phyloP scores from a whole-genome alignment of 2,888 invertebrate species.

The Sericinus montela region DNA sequence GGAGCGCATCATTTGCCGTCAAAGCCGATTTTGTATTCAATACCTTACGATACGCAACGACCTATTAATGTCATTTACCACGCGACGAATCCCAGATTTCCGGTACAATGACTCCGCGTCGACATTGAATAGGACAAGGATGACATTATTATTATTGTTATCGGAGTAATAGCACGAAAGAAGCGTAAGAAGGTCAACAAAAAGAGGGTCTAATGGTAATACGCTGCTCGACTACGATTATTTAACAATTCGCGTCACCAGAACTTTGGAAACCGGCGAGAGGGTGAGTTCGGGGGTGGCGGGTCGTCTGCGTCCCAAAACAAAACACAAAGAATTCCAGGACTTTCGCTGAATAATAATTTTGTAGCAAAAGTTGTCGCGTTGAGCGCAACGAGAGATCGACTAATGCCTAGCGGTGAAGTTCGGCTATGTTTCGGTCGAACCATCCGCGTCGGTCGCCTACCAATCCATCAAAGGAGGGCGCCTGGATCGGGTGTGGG shows the following conservation, averaged over 20 bases:
- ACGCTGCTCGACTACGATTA: constrained; percentile 28
- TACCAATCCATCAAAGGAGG: constrained; percentile 79
- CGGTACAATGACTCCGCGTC: constrained; percentile 11
- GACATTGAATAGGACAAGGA: neutral
- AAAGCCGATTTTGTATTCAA: constrained; percentile 54
- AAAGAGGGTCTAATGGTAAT: constrained; percentile 20
- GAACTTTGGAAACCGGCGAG: constrained; percentile 38
- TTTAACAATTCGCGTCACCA: constrained; percentile 45
- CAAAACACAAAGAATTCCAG: constrained; percentile 66
- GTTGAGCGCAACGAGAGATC: constrained; percentile 57
- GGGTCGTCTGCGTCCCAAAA: constrained; percentile 46
- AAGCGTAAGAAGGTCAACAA: neutral
- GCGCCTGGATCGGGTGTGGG: constrained; percentile 64
- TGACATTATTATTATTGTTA: neutral
- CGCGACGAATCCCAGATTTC: constrained; percentile 8
- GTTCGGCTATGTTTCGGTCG: constrained; percentile 68
- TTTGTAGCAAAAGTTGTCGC: constrained; percentile 61
- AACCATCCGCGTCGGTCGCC: constrained; percentile 73
- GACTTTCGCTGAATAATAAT: constrained; percentile 74
- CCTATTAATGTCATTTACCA: constrained; percentile 34
- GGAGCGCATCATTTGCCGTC: constrained; percentile 46
- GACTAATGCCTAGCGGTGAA: constrained; percentile 61
- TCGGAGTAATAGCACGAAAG: neutral
- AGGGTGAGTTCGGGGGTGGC: constrained; percentile 34
- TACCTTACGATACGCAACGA: constrained; percentile 36